A percentile compares a stretch with the other conserved stretches of the same genome.
Conservation (phyloP, 2,113 vertebrate genomes). For the Acanthisitta chloris region DNA sequence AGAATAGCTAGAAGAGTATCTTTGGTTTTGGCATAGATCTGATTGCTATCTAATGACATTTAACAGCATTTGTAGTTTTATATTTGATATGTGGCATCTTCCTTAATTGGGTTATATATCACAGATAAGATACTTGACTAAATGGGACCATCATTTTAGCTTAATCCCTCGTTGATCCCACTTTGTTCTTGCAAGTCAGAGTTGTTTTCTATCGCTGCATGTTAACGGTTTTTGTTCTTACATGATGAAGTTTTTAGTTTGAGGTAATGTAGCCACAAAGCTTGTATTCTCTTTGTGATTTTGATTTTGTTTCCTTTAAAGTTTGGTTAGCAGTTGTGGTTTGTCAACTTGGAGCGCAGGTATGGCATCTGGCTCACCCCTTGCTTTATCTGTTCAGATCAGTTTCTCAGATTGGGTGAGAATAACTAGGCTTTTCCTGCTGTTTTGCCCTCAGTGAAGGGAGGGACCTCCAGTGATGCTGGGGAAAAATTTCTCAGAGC, state of each 20-base stretch:
- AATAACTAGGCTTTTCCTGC: background rate
- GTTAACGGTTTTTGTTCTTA: background rate
- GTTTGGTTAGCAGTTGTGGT: background rate
- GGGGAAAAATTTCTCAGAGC: background rate
- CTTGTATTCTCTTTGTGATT: background rate
- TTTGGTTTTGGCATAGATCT: slow-evolving; percentile 8
- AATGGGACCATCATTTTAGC: background rate
- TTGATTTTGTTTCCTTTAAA: background rate
- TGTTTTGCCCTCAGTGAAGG: background rate
- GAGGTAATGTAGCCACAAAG: background rate
- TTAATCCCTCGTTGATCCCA: background rate
- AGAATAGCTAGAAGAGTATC: background rate
- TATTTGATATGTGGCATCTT: background rate
- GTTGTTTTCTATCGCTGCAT: rapidly evolving
- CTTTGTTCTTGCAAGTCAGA: background rate
- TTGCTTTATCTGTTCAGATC: background rate
- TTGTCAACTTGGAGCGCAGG: background rate
- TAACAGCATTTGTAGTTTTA: slow-evolving; percentile 24
- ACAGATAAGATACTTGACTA: background rate
- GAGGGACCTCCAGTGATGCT: background rate
- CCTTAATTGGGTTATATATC: background rate
- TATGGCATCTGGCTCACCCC: background rate
- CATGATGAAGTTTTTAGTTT: background rate
- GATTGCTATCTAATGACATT: slow-evolving; percentile 14
- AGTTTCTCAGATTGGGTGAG: background rate